Percentiles rank a stretch among this genome's conserved stretches.
Evolutionary conservation across 2,113 vertebrate species (phyloP).

Genomic region (Bubo blakistoni): DNA sequence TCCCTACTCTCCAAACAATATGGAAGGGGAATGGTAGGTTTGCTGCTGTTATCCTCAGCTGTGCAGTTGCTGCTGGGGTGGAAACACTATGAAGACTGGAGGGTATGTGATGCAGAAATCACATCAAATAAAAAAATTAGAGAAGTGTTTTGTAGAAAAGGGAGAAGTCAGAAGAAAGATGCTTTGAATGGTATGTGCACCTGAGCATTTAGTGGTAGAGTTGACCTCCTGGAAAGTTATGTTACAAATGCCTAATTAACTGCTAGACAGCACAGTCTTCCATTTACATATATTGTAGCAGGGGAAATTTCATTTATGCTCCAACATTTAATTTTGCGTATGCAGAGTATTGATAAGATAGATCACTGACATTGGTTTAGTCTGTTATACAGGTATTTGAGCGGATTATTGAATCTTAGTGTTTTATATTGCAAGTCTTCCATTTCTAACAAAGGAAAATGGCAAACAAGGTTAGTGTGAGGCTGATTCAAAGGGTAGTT

Average conservation of each 20-base stretch:
- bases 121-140: not conserved
- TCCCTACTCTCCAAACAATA: not conserved
- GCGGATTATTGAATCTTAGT: not conserved
- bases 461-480: not conserved
- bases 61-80: not conserved
- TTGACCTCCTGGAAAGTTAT: not conserved
- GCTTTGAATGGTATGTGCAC: not conserved
- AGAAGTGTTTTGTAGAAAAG: not conserved
- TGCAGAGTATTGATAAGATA: not conserved
- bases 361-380: not conserved
- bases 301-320: not conserved
- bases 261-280: not conserved
- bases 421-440: not conserved
- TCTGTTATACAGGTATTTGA: not conserved
- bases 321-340: not conserved
- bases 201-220: not conserved
- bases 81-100: not conserved
- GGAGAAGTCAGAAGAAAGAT: not conserved
- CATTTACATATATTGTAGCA: not conserved
- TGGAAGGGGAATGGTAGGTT: rapidly evolving
- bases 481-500: not conserved
- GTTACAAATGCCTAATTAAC: not conserved
- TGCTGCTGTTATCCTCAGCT: not conserved
- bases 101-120: not conserved
- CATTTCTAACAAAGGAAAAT: not conserved